Evolutionary conservation across 2,888 invertebrate species (phyloP).

Genomic region (Homarus gammarus): DNA sequence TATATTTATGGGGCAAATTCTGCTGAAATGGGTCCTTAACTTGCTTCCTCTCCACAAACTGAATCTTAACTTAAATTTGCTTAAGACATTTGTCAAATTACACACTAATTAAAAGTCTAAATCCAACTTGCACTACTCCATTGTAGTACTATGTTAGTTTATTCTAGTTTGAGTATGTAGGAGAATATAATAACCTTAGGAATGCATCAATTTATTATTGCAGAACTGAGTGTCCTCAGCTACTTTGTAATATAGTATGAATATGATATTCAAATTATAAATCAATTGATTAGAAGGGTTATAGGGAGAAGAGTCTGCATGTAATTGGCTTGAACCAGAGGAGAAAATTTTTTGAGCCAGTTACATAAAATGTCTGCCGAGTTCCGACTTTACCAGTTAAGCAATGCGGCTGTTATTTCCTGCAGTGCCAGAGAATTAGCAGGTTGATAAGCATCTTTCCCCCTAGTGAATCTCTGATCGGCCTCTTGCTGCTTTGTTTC

Average conservation of each 20-base stretch:
- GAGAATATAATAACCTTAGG: conserved; percentile 3
- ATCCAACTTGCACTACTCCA: neutral
- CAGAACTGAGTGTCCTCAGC: conserved; percentile 27
- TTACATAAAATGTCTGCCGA: neutral
- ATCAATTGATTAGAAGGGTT: neutral
- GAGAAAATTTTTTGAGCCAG: conserved; percentile 11
- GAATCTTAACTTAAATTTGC: no score
- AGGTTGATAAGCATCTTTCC: conserved; percentile 66
- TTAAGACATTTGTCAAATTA: no score
- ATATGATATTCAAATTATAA: neutral
- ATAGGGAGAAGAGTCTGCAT: neutral
- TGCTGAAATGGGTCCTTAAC: no score
- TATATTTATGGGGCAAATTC: no score
- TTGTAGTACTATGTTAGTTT: neutral
- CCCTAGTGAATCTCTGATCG: conserved; percentile 69
- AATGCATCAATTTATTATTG: neutral
- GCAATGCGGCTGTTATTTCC: neutral
- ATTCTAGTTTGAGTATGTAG: neutral
- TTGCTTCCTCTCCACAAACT: no score
- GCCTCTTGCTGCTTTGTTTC: conserved; percentile 68
- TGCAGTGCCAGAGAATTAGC: conserved; percentile 23
- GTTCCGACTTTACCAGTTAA: neutral
- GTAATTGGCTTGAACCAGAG: conserved; percentile 3
- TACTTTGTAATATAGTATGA: conserved; percentile 1
- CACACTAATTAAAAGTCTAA: no score